Evolutionary conservation across 2,113 vertebrate genomes (phyloP).

Genomic region (Menura novaehollandiae): DNA sequence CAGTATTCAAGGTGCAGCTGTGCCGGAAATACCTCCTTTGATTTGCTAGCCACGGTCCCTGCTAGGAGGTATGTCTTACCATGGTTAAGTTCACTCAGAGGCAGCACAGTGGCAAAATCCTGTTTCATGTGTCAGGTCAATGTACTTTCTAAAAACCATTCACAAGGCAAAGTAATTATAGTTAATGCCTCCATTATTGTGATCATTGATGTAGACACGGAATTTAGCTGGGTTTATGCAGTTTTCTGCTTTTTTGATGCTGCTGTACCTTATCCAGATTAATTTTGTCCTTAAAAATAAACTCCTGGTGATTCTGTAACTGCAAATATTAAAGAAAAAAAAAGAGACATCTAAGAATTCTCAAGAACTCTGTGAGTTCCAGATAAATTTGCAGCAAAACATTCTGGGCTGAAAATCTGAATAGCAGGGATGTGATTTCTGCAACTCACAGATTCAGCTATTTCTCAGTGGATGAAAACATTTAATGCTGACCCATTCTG

Average conservation of each 20-base stretch:
- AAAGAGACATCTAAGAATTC: neutral
- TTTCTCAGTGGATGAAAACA: neutral
- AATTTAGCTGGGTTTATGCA: neutral
- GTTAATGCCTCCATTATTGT: neutral
- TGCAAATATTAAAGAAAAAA: neutral
- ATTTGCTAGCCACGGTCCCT: neutral
- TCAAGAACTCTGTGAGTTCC: neutral
- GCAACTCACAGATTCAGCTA: neutral
- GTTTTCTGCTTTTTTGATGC: neutral
- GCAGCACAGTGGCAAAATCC: neutral
- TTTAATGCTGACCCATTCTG: neutral
- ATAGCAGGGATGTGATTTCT: neutral
- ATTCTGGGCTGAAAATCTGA: neutral
- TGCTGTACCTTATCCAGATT: neutral
- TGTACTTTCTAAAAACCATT: neutral
- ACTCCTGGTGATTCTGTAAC: neutral
- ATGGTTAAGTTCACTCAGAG: neutral
- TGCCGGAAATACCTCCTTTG: neutral
- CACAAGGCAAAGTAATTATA: neutral
- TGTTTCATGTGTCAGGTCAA: neutral
- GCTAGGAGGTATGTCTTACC: neutral
- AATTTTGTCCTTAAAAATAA: neutral
- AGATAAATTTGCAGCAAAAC: neutral
- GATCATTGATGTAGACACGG: neutral
- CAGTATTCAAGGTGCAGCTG: neutral